Evolutionary conservation across 2,113 vertebrate genomes (phyloP).

Genomic region (Bos taurus): DNA sequence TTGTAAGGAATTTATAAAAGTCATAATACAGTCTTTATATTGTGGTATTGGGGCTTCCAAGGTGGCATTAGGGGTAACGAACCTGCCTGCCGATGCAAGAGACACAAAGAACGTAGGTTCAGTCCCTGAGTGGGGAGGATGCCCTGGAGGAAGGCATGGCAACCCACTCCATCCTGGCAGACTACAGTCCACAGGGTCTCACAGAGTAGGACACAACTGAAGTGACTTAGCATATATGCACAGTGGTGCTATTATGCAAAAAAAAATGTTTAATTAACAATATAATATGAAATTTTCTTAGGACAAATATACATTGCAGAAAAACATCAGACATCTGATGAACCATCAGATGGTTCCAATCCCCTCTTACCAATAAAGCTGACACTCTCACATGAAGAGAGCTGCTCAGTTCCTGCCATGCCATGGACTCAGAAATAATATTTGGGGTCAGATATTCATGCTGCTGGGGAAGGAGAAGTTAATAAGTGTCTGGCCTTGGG

Average conservation of each 20-base stretch:
- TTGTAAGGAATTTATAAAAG: conserved; percentile 50
- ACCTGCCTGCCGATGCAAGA: background rate
- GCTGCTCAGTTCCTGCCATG: conserved; percentile 9
- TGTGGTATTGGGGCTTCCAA: conserved; percentile 10
- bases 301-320: conserved; percentile 61
- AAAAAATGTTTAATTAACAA: conserved; percentile 75
- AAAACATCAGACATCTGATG: conserved; percentile 42
- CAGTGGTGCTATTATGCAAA: conserved; percentile 61
- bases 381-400: background rate
- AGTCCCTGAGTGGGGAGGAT: background rate
- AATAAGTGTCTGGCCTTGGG: background rate
- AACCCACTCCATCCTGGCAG: background rate
- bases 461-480: background rate
- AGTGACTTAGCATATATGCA: background rate
- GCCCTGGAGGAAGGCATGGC: background rate
- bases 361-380: conserved; percentile 50
- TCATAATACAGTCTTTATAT: conserved; percentile 60
- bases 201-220: background rate
- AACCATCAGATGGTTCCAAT: conserved; percentile 46
- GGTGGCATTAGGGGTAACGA: background rate
- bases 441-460: background rate
- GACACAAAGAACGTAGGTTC: background rate
- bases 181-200: background rate
- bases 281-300: conserved; percentile 62
- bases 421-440: background rate